Evolutionary conservation across 1,140 invertebrate genomes (phyloP).

Genomic region (Asbolus verrucosus): DNA sequence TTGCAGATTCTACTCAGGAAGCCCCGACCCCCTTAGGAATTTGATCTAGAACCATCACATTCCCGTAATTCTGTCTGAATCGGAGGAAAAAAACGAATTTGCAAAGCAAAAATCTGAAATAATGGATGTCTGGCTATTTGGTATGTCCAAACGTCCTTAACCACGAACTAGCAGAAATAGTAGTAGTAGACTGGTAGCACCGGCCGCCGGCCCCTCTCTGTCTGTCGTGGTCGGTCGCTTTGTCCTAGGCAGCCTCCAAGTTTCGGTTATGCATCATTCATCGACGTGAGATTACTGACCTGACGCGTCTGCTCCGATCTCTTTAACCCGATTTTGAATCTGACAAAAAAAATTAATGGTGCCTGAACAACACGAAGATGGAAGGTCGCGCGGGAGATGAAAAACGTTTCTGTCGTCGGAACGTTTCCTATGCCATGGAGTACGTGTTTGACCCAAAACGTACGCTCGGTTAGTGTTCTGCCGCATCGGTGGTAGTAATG

Average conservation of each 20-base stretch:
- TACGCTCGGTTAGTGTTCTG: constrained; percentile 20
- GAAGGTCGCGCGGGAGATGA: constrained; percentile 15
- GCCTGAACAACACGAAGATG: constrained; percentile 14
- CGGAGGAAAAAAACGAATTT: constrained; percentile 56
- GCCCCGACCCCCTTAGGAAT: no score
- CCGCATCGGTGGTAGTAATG: constrained; percentile 30
- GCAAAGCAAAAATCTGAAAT: constrained; percentile 50
- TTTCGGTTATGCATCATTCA: constrained; percentile 40
- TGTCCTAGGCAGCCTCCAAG: constrained; percentile 22
- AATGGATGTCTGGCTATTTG: constrained; percentile 46
- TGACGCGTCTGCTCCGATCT: constrained; percentile 8
- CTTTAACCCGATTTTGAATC: constrained; percentile 4
- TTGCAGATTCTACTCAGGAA: no score
- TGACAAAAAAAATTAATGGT: constrained; percentile 22
- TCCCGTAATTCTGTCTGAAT: constrained; percentile 49
- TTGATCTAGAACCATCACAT: constrained; percentile 50
- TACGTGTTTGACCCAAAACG: constrained; percentile 42
- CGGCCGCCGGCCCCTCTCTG: constrained; percentile 35
- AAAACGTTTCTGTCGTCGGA: background rate
- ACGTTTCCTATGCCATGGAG: background rate
- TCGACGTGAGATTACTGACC: constrained; percentile 41
- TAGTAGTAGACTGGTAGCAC: constrained; percentile 8
- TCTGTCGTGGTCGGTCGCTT: constrained; percentile 35
- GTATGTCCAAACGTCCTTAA: constrained; percentile 5
- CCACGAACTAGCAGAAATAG: background rate